Conservation (phyloP, 2,113 vertebrate species). For the Scytalopus superciliaris region DNA sequence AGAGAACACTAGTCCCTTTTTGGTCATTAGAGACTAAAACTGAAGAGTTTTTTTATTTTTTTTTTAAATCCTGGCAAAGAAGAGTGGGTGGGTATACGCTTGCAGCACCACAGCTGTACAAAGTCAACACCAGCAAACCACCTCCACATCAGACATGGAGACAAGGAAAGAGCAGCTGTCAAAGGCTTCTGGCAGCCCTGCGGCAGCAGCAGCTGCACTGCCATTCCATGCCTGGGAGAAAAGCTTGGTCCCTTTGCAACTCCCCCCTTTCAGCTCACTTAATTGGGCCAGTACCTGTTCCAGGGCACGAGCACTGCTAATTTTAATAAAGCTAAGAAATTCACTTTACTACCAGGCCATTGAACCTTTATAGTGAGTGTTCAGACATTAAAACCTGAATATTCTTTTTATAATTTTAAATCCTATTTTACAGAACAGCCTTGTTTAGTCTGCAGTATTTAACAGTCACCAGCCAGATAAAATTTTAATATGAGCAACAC, state of each 20-base stretch:
- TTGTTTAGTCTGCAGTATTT: slow-evolving; percentile 31
- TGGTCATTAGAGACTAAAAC: background rate
- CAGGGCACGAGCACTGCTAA: background rate
- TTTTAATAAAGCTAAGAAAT: slow-evolving; percentile 14
- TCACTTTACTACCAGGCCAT: background rate
- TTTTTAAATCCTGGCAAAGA: background rate
- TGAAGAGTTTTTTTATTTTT: background rate
- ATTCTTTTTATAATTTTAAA: background rate
- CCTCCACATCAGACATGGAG: background rate
- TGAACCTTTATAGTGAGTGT: background rate
- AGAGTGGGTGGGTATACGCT: background rate
- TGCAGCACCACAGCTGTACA: background rate
- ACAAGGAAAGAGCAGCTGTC: background rate
- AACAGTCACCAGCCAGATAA: background rate
- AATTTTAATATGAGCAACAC: background rate
- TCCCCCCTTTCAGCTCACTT: background rate
- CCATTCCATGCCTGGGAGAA: background rate
- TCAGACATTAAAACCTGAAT: slow-evolving; percentile 30
- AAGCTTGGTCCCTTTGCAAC: background rate
- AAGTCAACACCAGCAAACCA: background rate
- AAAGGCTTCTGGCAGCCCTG: background rate
- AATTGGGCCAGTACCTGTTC: background rate
- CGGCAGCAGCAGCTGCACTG: background rate
- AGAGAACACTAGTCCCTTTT: background rate
- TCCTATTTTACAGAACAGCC: slow-evolving; percentile 1